A percentile compares a stretch with the other conserved stretches of the same genome.
phyloP scores from a whole-genome alignment of 2,797 vertebrate genomes.

The Kryptopterus vitreolus region DNA sequence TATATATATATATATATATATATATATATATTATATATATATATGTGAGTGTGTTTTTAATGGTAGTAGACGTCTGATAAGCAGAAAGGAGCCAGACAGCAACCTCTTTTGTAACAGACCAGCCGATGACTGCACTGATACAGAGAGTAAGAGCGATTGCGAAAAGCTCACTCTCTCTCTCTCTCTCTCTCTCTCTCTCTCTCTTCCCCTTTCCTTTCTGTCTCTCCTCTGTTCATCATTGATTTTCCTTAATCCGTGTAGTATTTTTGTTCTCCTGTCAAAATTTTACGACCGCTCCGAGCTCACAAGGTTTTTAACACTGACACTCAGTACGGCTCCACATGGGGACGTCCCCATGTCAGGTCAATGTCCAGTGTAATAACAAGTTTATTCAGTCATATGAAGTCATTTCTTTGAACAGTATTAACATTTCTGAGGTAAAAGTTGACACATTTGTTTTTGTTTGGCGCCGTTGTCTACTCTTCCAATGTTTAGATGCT shows the following conservation, averaged over 20 bases:
- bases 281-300: not conserved
- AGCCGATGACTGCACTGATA: conserved; percentile 77
- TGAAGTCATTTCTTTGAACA: not conserved
- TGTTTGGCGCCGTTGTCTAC: no score
- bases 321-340: not conserved
- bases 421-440: not conserved
- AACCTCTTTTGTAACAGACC: conserved; percentile 64
- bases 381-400: not conserved
- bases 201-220: not conserved
- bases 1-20: no score
- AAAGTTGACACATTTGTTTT: not conserved
- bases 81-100: conserved; percentile 76
- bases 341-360: no score
- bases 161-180: conserved; percentile 40
- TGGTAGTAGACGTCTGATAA: conserved; percentile 75
- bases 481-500: no score
- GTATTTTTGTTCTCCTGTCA: not conserved
- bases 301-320: not conserved
- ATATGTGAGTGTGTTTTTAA: conserved; percentile 56
- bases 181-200: not conserved
- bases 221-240: conserved; percentile 1
- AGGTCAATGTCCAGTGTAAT: no score
- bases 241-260: not conserved
- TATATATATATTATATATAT: no score
- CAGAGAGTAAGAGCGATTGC: conserved; percentile 57